Evolutionary conservation across 2,888 invertebrate genomes (phyloP).

Genomic region (Ecliptopera silaceata): DNA sequence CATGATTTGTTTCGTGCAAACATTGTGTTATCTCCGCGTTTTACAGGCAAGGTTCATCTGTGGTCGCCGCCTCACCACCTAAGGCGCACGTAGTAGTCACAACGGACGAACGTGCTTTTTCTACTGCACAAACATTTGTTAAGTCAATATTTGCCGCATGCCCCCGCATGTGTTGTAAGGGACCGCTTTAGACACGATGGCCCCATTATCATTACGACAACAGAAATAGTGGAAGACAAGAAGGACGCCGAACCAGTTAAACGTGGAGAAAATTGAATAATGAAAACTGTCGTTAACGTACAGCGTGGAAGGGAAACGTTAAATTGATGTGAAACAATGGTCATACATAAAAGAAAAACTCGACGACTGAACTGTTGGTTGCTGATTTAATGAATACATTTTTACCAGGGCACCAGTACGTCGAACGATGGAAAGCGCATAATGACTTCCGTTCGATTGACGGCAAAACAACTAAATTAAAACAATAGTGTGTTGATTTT

Average conservation of each 20-base stretch:
- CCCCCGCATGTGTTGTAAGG: constrained; percentile 62
- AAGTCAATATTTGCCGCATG: constrained; percentile 75
- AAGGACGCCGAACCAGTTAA: constrained; percentile 30
- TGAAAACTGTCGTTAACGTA: constrained; percentile 36
- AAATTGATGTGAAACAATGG: constrained; percentile 50
- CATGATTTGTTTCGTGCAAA: constrained; percentile 75
- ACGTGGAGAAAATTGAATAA: constrained; percentile 29
- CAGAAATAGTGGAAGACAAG: neutral
- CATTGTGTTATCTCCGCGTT: constrained; percentile 65
- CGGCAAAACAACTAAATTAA: constrained; percentile 72
- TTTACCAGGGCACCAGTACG: constrained; percentile 69
- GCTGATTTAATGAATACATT: constrained; percentile 78
- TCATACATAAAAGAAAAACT: constrained; percentile 50
- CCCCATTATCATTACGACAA: constrained; percentile 13
- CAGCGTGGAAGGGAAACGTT: constrained; percentile 33
- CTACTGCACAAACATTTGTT: constrained; percentile 71
- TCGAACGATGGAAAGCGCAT: constrained; percentile 75
- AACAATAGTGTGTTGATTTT: constrained; percentile 47
- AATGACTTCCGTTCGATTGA: constrained; percentile 76
- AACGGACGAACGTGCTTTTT: constrained; percentile 67
- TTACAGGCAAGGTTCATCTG: constrained; percentile 60
- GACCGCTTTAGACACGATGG: constrained; percentile 35
- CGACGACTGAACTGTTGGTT: constrained; percentile 55
- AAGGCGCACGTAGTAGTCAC: constrained; percentile 60
- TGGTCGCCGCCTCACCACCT: constrained; percentile 57